A percentile compares a stretch with the other conserved stretches of the same genome.
These are phyloP conservation scores for Centropus unirufus DNA, from an alignment of 2,113 vertebrate species.

Conservation along the genomic window DNA sequence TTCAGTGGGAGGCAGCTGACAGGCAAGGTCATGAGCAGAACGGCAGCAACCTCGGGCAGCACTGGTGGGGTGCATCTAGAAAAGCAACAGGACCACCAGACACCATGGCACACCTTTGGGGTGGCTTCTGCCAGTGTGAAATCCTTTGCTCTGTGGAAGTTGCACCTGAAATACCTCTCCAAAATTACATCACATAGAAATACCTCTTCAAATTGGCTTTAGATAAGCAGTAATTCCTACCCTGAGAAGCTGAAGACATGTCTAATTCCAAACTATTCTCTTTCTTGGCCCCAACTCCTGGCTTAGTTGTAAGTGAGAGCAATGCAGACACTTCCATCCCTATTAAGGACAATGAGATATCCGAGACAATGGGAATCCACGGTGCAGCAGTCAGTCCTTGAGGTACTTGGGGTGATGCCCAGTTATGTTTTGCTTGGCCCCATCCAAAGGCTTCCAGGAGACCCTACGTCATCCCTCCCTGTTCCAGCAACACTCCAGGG, in stretches of 20 bases:
- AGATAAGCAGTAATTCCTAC: neutral
- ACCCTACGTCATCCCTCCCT: neutral
- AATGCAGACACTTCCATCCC: neutral
- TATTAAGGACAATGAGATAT: neutral
- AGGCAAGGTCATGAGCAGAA: neutral
- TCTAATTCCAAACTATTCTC: neutral
- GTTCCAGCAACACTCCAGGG: neutral
- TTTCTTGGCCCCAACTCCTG: neutral
- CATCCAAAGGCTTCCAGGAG: neutral
- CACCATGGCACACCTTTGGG: neutral
- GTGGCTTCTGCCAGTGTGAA: neutral
- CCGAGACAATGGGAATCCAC: neutral
- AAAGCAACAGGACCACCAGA: fast-evolving
- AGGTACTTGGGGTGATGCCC: neutral
- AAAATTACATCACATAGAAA: neutral
- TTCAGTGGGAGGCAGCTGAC: fast-evolving
- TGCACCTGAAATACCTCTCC: neutral
- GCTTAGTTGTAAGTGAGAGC: neutral
- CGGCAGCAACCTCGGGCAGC: neutral
- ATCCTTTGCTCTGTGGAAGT: fast-evolving
- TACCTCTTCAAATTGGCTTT: neutral
- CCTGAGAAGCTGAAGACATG: neutral
- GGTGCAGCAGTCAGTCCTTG: neutral
- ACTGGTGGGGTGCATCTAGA: fast-evolving
- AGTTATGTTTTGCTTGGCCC: slow-evolving; percentile 18